These are phyloP conservation scores for Microplitis mediator DNA, from an alignment of 1,140 invertebrate genomes.

Conservation along the genomic window DNA sequence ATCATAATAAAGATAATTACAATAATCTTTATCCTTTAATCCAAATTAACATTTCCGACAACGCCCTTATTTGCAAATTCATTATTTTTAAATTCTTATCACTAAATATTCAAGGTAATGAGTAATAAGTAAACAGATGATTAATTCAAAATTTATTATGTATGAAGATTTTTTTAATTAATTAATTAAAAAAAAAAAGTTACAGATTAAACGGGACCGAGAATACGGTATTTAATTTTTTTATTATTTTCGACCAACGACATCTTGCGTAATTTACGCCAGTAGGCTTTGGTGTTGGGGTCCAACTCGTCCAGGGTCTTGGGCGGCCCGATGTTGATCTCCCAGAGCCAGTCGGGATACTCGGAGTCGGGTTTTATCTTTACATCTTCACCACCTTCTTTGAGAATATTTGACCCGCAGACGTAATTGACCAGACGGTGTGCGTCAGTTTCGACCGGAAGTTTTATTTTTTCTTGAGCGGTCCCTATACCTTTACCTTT, in stretches of 20 bases:
- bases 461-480: slow-evolving; percentile 70
- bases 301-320: slow-evolving; percentile 76
- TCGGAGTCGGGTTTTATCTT: slow-evolving; percentile 84
- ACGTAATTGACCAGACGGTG: slow-evolving; percentile 78
- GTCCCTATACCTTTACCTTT: slow-evolving; percentile 68
- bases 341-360: slow-evolving; percentile 95
- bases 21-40: too few species aligned
- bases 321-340: slow-evolving; percentile 67
- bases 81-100: too few species aligned
- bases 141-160: too few species aligned
- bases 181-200: too few species aligned
- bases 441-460: slow-evolving; percentile 87
- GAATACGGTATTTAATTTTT: neutral
- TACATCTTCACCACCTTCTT: slow-evolving; percentile 78
- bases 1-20: too few species aligned
- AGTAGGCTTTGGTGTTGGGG: slow-evolving; percentile 80
- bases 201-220: too few species aligned
- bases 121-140: too few species aligned
- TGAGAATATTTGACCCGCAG: slow-evolving; percentile 86
- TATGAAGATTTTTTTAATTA: too few species aligned
- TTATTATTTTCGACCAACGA: slow-evolving; percentile 68
- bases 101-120: too few species aligned
- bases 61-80: too few species aligned
- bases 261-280: slow-evolving; percentile 71
- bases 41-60: too few species aligned